A percentile compares a stretch with the other conserved stretches of the same genome.
phyloP scores from a whole-genome alignment of 2,113 vertebrate genomes.

The Nannobrachium achirus region DNA sequence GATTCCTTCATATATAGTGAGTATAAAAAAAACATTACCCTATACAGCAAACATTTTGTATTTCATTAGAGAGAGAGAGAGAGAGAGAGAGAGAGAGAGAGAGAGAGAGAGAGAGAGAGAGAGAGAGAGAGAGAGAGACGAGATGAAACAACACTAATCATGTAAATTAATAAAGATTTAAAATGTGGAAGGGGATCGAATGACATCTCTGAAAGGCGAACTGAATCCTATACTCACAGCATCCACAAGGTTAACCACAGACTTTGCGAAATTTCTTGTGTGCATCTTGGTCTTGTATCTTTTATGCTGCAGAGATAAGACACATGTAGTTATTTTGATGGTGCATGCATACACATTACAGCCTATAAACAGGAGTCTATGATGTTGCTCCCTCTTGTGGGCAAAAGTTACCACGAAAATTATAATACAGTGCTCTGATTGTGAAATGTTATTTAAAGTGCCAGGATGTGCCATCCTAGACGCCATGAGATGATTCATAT shows the following conservation, averaged over 20 bases:
- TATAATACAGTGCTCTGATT: not conserved
- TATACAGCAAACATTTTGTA: too few relatives aligned
- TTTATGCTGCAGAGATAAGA: conserved; percentile 83
- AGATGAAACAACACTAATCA: conserved; percentile 1
- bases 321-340: conserved; percentile 2
- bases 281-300: conserved; percentile 83
- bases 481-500: not conserved
- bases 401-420: not conserved
- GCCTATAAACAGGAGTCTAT: not conserved
- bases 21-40: too few relatives aligned
- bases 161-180: not conserved
- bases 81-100: not conserved
- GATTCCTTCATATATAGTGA: too few relatives aligned
- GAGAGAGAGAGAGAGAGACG: not conserved
- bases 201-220: conserved; percentile 12
- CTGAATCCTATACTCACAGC: conserved; percentile 85
- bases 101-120: not conserved
- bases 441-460: not conserved
- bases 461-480: not conserved
- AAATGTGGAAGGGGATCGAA: not conserved
- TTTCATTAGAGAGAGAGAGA: too few relatives aligned
- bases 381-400: conserved; percentile 50
- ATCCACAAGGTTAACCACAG: conserved; percentile 96
- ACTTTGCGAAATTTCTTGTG: conserved; percentile 93
- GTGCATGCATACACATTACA: not conserved